Evolutionary conservation across 1,140 invertebrate genomes (phyloP), one percentile per base, ranked within the genome.

Genomic region (Thaumatotibia leucotreta): DNA sequence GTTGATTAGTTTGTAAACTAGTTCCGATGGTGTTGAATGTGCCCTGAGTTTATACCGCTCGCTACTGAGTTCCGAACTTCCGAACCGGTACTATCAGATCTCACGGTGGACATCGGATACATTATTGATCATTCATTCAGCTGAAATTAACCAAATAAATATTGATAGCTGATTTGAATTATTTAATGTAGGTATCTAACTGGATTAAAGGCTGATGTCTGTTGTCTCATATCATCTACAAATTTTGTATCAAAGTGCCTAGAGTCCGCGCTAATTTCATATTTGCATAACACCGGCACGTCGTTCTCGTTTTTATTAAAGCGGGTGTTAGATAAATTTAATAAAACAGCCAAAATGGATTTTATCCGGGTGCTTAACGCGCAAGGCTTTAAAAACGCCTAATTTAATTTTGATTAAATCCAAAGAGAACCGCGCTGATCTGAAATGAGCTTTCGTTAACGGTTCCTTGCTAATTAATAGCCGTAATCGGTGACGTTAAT

Each of bases 361-460:
- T 58, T 58, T 31, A 58, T 11, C 23, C 11, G 22, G 23, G 50
- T 31, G 39, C 39, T 45, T 45, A 58, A 58, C 52, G 52, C n/a
- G 52, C 29, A 29, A 11, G 23, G 52, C 52, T 58, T 58, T 31
- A 58, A 58, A 54, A 58, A 58, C 2, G 11, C n/a, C 52, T 14
- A 31, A 58, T 31, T 58, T 58, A 58, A 58, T 58, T 45, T 58
- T 58, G 52, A 58, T 58, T 58, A 58, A 58, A 58, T 27, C 52
- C 14, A 14, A 11, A 14, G 52, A 58, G 9, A 9, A 58, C 52
- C 39, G 23, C 11, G 24, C 29, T 27, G 52, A 58, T 58, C 52
- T 14, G 4, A 23, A 58, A 31, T 31, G 14, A 58, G n/a, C 24
- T 58, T 27, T 11, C n/a, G 52, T 58, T 31, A 58, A 58, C 4